These are phyloP conservation scores for Echinops telfairi DNA, from an alignment of 2,113 vertebrate genomes.

Conservation along the genomic window DNA sequence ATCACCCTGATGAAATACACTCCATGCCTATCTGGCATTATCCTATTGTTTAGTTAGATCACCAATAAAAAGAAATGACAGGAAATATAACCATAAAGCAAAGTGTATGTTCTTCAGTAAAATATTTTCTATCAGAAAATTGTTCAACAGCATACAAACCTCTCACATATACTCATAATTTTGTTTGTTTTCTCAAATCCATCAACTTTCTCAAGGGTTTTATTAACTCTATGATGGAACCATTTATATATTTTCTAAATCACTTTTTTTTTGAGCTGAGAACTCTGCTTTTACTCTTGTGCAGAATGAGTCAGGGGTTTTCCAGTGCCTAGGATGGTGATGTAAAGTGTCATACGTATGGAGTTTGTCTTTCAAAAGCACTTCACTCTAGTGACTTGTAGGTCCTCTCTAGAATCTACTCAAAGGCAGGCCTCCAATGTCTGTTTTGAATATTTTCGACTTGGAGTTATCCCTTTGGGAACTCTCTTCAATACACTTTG, in stretches of 20 bases:
- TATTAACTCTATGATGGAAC: not conserved
- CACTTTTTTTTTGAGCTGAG: not conserved
- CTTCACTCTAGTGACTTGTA: not conserved
- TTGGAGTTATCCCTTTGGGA: not conserved
- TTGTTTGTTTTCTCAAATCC: not conserved
- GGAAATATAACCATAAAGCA: conserved; percentile 23
- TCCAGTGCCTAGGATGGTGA: not conserved
- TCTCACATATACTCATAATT: not conserved
- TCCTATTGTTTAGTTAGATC: not conserved
- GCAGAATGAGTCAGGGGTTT: not conserved
- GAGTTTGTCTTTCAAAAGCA: not conserved
- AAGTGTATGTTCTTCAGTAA: not conserved
- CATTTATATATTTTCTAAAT: not conserved
- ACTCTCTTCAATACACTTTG: not conserved
- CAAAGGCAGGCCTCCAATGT: not conserved
- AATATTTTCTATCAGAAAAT: not conserved
- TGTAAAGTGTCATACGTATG: not conserved
- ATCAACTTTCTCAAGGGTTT: no score
- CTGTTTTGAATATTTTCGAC: not conserved
- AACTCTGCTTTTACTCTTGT: not conserved
- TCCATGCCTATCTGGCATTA: not conserved
- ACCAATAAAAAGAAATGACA: conserved; percentile 9
- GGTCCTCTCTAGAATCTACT: not conserved
- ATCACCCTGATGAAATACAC: no score
- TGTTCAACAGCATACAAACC: conserved; percentile 10